These are phyloP conservation scores for Nesogale talazaci DNA, from an alignment of 2,113 vertebrate species.

Conservation along the genomic window DNA sequence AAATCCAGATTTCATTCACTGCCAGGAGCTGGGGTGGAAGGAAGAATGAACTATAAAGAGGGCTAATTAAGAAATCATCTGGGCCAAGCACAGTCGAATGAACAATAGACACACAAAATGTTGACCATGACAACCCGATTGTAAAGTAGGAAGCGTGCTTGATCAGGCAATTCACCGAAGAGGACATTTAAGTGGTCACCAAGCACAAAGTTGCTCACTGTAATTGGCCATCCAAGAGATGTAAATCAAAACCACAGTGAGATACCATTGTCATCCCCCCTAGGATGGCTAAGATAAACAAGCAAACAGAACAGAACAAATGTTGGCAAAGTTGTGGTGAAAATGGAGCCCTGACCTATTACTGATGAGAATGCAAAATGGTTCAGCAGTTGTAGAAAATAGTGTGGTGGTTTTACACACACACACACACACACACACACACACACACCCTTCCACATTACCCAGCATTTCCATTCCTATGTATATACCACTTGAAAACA, in stretches of 20 bases:
- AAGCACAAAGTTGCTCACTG: not conserved
- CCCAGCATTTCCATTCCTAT: not conserved
- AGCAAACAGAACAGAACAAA: not conserved
- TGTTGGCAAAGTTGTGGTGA: not conserved
- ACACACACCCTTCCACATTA: not conserved
- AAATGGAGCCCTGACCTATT: not conserved
- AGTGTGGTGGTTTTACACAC: not conserved
- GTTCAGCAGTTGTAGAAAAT: not conserved
- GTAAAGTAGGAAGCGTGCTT: not conserved
- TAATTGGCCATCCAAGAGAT: not conserved
- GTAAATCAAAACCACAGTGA: not conserved
- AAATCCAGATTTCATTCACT: too few species aligned
- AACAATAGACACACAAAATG: not conserved
- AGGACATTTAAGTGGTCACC: not conserved
- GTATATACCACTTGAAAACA: not conserved
- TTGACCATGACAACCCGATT: not conserved
- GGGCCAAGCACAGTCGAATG: not conserved
- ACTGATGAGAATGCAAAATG: not conserved
- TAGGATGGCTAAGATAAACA: not conserved
- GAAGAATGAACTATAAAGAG: not conserved
- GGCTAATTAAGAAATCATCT: not conserved
- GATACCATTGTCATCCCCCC: not conserved
- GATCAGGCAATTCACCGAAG: not conserved
- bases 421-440: not conserved
- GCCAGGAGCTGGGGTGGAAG: not conserved